A percentile compares a stretch with the other conserved stretches of the same genome.
Evolutionary conservation across 2,797 vertebrate genomes (phyloP).

Genomic region (Tenualosa thibaudeaui): DNA sequence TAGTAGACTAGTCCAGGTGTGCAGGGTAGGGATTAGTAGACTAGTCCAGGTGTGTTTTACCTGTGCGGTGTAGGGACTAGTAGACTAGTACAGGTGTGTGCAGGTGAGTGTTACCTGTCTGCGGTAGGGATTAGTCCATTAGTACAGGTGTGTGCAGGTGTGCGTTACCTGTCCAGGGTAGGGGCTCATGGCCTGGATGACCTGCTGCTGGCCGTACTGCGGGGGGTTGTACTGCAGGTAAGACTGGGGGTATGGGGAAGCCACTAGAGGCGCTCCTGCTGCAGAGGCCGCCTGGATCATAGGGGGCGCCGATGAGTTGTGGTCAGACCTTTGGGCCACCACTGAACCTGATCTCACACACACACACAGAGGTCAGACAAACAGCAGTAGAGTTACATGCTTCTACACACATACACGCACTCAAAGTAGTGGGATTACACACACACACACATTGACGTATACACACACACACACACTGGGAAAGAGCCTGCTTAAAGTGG

Average conservation of each 20-base stretch:
- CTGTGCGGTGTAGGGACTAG: no score
- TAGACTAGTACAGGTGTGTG: neutral
- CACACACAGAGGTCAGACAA: neutral
- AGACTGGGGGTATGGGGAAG: conserved; percentile 85
- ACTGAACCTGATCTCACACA: conserved; percentile 72
- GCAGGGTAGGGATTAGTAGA: no score
- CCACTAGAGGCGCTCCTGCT: conserved; percentile 84
- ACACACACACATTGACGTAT: neutral
- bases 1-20: no score
- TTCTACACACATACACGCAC: no score
- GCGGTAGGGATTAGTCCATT: no score
- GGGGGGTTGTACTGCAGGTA: conserved; percentile 83
- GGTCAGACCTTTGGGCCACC: conserved; percentile 80
- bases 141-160: neutral
- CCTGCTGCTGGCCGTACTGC: conserved; percentile 57
- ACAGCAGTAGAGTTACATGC: neutral
- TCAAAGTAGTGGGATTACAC: neutral
- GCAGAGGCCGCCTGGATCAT: conserved; percentile 86
- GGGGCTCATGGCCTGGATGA: conserved; percentile 88
- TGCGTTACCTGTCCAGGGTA: conserved; percentile 83
- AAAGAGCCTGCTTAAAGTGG: neutral
- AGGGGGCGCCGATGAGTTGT: conserved; percentile 78
- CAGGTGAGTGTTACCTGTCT: conserved; percentile 75
- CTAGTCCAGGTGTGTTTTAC: no score
- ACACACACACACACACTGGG: neutral